Conservation (phyloP, 1,140 invertebrate genomes). For the Drosophila punjabiensis region DNA sequence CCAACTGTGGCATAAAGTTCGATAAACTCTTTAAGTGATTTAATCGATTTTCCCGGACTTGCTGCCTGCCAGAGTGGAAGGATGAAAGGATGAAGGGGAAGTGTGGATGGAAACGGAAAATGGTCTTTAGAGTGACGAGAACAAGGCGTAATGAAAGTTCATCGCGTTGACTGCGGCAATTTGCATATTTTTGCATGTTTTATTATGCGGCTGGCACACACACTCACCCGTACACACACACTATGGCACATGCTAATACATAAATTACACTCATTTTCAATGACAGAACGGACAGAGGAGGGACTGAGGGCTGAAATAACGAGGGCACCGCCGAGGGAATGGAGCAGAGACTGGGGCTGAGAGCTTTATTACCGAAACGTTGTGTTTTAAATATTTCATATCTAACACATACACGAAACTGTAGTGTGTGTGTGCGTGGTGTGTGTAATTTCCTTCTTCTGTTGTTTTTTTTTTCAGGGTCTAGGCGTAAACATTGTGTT, state of each 20-base stretch:
- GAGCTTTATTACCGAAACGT: slow-evolving; percentile 71
- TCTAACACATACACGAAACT: slow-evolving; percentile 43
- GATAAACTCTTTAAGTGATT: slow-evolving; percentile 75
- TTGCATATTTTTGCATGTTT: slow-evolving; percentile 83
- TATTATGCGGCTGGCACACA: slow-evolving; percentile 64
- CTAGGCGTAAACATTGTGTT: slow-evolving; percentile 42
- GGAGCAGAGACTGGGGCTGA: slow-evolving; percentile 39
- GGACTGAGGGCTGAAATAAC: slow-evolving; percentile 30
- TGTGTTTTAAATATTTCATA: slow-evolving; percentile 81
- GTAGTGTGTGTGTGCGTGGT: slow-evolving; percentile 17
- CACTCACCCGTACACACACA: slow-evolving; percentile 44
- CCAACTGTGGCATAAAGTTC: slow-evolving; percentile 53
- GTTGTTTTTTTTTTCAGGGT: slow-evolving; percentile 32
- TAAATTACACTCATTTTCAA: slow-evolving; percentile 64
- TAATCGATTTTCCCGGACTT: slow-evolving; percentile 68
- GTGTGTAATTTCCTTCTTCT: slow-evolving; percentile 20
- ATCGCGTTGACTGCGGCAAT: slow-evolving; percentile 80
- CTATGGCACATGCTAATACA: slow-evolving; percentile 55
- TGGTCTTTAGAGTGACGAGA: slow-evolving; percentile 69
- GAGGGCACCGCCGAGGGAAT: slow-evolving; percentile 5
- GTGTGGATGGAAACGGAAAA: slow-evolving; percentile 47
- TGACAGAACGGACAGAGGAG: slow-evolving; percentile 48
- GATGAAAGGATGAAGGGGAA: neutral
- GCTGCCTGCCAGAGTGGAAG: neutral
- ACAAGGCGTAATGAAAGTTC: slow-evolving; percentile 70